Evolutionary conservation across 2,797 vertebrate species (phyloP).

Genomic region (Sitta carolinensis): DNA sequence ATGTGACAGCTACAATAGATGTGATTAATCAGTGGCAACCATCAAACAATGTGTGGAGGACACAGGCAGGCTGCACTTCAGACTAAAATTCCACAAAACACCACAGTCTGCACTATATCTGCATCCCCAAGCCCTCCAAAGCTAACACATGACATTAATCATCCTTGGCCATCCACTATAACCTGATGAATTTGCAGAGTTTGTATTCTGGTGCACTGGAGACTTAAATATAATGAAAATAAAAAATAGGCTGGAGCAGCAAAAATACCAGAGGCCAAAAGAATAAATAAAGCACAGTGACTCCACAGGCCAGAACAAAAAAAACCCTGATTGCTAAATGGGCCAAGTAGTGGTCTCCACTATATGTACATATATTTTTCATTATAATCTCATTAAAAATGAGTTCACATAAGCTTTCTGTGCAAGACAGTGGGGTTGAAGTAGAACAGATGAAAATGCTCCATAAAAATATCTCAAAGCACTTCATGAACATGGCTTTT

Average conservation of each 20-base stretch:
- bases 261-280: constrained; percentile 17
- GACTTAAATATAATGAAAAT: constrained; percentile 21
- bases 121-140: constrained; percentile 49
- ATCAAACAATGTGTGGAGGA: constrained; percentile 16
- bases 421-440: not conserved
- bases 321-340: not conserved
- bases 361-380: not conserved
- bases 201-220: constrained; percentile 19
- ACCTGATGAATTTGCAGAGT: constrained; percentile 47
- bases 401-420: not conserved
- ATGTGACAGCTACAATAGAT: not conserved
- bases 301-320: not conserved
- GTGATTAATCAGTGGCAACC: not conserved
- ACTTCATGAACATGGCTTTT: not conserved
- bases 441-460: not conserved
- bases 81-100: constrained; percentile 33
- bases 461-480: not conserved
- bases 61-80: constrained; percentile 1
- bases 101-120: constrained; percentile 14
- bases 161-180: constrained; percentile 4
- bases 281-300: not conserved
- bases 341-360: not conserved
- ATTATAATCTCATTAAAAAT: not conserved
- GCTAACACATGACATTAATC: constrained; percentile 38
- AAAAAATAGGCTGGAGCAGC: constrained; percentile 33